A percentile compares a stretch with the other conserved stretches of the same genome.
These are phyloP conservation scores for Otus scops DNA, from an alignment of 2,797 vertebrate species.

Conservation along the genomic window DNA sequence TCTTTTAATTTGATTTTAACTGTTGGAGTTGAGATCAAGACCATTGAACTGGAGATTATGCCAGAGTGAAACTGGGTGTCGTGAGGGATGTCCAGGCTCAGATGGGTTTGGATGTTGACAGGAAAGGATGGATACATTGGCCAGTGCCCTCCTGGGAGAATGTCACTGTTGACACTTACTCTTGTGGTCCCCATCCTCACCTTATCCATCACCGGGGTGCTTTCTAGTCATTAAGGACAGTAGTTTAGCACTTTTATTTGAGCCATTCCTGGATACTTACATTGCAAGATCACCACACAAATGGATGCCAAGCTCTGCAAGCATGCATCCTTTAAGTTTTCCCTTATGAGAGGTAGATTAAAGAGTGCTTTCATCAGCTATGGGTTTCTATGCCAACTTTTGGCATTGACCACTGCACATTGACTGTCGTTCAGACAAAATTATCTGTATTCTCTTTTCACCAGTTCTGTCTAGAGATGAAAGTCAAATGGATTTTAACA, in stretches of 20 bases:
- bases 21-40: rapidly evolving
- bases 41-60: neutral
- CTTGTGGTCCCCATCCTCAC: neutral
- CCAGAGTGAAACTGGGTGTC: neutral
- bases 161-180: neutral
- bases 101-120: neutral
- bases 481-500: neutral
- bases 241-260: neutral
- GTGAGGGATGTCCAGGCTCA: neutral
- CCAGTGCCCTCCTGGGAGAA: neutral
- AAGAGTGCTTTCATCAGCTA: neutral
- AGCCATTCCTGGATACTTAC: neutral
- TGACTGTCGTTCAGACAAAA: neutral
- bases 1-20: constrained; percentile 1
- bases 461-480: neutral
- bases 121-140: neutral
- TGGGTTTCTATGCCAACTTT: neutral
- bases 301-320: neutral
- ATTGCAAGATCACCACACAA: neutral
- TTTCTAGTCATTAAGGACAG: neutral
- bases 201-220: neutral
- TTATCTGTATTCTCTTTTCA: neutral
- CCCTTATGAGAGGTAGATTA: neutral
- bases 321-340: neutral
- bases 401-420: neutral